Conservation (phyloP, 1,140 invertebrate species). For the Rhagoletis pomonella region DNA sequence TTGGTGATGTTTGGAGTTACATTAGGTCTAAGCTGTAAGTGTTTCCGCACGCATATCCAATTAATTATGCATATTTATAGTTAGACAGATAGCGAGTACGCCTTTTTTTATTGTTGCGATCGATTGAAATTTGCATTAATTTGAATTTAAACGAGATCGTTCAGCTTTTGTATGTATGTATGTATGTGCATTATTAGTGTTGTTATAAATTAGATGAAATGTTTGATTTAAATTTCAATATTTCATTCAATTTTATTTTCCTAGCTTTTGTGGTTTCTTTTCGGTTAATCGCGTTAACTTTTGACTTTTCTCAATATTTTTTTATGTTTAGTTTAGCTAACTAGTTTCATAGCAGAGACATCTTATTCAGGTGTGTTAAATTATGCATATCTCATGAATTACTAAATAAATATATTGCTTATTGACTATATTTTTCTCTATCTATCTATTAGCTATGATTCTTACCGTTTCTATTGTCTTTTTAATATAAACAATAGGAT, state of each 20-base stretch:
- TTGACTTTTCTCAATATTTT: no score
- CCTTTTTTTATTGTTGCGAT: not conserved
- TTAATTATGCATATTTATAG: not conserved
- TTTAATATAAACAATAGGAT: no score
- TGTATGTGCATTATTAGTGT: not conserved
- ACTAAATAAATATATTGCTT: no score
- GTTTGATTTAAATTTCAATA: not conserved
- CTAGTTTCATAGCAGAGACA: no score
- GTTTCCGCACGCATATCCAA: not conserved
- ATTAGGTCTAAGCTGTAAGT: not conserved
- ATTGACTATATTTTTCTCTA: no score
- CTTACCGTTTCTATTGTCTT: no score
- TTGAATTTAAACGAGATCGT: not conserved
- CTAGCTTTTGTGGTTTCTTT: not conserved
- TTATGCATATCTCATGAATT: no score
- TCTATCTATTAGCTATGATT: no score
- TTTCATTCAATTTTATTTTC: not conserved
- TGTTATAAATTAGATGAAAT: not conserved
- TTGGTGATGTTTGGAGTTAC: not conserved
- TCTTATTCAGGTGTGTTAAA: no score
- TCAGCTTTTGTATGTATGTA: not conserved
- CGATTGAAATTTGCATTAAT: not conserved
- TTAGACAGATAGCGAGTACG: not conserved
- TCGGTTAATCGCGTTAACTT: no score
- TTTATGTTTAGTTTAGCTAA: no score